These are phyloP conservation scores for Scaptomyza parva DNA, from an alignment of 2,888 invertebrate species.

Conservation along the genomic window DNA sequence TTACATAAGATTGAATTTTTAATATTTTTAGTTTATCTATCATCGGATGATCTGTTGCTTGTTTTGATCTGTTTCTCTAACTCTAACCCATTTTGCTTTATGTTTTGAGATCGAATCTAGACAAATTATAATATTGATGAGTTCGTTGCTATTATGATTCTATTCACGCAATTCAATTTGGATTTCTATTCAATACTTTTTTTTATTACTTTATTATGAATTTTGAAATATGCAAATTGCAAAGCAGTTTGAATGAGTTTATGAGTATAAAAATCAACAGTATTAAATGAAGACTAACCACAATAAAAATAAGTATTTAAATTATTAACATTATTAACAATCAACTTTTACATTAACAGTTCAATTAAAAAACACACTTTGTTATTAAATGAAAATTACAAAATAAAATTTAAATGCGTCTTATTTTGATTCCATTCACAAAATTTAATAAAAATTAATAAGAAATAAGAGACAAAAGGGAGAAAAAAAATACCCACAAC, in stretches of 20 bases:
- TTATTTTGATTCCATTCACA: slow-evolving; percentile 52
- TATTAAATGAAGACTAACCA: no score
- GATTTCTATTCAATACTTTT: slow-evolving; percentile 30
- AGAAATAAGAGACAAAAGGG: slow-evolving; percentile 27
- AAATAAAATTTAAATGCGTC: slow-evolving; percentile 31
- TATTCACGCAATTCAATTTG: slow-evolving; percentile 26
- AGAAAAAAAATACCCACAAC: slow-evolving; percentile 21
- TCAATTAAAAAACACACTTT: slow-evolving; percentile 40
- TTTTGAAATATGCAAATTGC: slow-evolving; percentile 39
- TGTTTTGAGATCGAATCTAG: slow-evolving; percentile 1
- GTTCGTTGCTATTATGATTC: slow-evolving; percentile 14
- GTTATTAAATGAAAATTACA: slow-evolving; percentile 38
- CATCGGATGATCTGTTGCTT: no score
- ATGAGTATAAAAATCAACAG: slow-evolving; percentile 21
- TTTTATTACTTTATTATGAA: slow-evolving; percentile 58
- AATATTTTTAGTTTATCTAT: neutral
- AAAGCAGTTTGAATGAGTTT: slow-evolving; percentile 47
- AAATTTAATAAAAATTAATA: slow-evolving; percentile 44
- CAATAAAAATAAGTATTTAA: neutral
- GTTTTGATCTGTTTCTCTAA: neutral
- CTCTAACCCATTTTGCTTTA: neutral
- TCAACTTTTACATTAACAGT: slow-evolving; percentile 26
- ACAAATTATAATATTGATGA: slow-evolving; percentile 32
- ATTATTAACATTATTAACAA: neutral
- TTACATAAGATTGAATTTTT: neutral